Evolutionary conservation across 1,140 invertebrate species (phyloP).

Genomic region (Atta cephalotes): DNA sequence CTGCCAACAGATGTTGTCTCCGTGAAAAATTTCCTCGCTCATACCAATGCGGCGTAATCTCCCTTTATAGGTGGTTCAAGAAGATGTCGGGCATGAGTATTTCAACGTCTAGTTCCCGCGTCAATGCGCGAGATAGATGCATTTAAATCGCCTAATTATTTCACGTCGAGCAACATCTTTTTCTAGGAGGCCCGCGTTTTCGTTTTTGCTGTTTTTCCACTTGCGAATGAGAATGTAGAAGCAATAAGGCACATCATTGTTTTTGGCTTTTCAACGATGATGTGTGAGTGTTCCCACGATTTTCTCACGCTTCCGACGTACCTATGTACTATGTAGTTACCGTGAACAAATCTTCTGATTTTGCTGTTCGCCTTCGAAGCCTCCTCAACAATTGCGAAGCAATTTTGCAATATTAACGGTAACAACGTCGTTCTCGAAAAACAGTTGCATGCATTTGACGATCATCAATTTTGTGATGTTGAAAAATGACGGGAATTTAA

Average conservation of each 20-base stretch:
- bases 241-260: conserved; percentile 20
- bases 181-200: background rate
- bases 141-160: conserved; percentile 68
- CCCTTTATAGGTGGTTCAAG: conserved; percentile 42
- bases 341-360: conserved; percentile 43
- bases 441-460: background rate
- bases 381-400: conserved; percentile 13
- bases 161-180: conserved; percentile 41
- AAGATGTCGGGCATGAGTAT: conserved; percentile 50
- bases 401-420: conserved; percentile 27
- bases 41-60: conserved; percentile 48
- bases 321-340: conserved; percentile 1
- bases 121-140: conserved; percentile 51
- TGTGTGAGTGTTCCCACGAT: background rate
- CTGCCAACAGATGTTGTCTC: conserved; percentile 64
- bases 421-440: conserved; percentile 27
- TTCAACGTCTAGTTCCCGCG: conserved; percentile 47
- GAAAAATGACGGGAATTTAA: background rate
- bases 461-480: background rate
- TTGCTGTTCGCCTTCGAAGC: conserved; percentile 18
- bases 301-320: background rate
- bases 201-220: background rate
- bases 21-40: conserved; percentile 67
- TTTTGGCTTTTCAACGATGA: conserved; percentile 18
- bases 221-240: background rate